Conservation (phyloP, 2,888 invertebrate species). For the Eilema sororculum region DNA sequence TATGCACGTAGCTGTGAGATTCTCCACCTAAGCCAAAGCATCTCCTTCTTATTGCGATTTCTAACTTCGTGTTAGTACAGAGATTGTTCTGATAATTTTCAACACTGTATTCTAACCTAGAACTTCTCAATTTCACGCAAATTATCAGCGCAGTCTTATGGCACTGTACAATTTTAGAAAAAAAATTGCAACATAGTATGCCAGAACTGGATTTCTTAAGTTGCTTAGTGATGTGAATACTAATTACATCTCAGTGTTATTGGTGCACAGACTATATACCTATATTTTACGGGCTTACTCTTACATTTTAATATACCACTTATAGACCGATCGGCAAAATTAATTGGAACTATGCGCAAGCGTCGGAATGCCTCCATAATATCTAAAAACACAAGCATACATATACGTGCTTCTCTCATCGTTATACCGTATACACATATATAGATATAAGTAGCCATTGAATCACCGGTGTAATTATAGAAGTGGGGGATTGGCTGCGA, state of each 20-base stretch:
- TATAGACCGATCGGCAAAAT: conserved; percentile 66
- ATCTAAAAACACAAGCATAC: conserved; percentile 80
- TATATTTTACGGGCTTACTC: conserved; percentile 19
- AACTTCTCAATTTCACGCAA: neutral
- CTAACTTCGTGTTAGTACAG: too few relatives aligned
- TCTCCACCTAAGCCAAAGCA: too few relatives aligned
- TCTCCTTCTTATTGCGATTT: neutral
- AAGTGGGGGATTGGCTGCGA: conserved; percentile 87
- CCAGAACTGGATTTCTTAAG: neutral
- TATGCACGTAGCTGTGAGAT: too few relatives aligned
- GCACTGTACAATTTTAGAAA: neutral
- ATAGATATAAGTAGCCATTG: conserved; percentile 87
- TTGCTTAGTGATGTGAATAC: conserved; percentile 9
- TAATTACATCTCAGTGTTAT: conserved; percentile 1
- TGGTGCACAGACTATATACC: neutral
- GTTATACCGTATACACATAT: conserved; percentile 79
- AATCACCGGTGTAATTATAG: conserved; percentile 87
- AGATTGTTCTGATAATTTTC: neutral
- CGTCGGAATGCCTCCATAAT: conserved; percentile 72
- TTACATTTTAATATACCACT: conserved; percentile 37
- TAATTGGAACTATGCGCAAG: conserved; percentile 68
- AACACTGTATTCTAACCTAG: neutral
- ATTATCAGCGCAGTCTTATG: neutral
- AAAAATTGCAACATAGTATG: neutral
- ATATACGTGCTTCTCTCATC: conserved; percentile 80